Evolutionary conservation across 2,888 invertebrate species (phyloP), one percentile per base, ranked within the genome.

Genomic region (Campoletis raptor): DNA sequence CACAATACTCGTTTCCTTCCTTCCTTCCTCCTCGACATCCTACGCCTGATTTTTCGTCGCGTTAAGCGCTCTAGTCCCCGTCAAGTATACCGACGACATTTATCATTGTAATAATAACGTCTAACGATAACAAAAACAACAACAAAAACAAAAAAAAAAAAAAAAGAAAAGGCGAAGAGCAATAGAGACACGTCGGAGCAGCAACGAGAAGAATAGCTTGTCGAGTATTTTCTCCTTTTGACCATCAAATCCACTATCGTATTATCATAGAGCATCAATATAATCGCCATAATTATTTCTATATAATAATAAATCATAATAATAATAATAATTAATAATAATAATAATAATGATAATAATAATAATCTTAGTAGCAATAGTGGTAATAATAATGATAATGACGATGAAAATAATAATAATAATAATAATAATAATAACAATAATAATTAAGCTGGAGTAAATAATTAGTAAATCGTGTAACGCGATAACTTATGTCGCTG

Each of bases 401-500:
- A 74, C 85, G 85, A 85, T 83, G 87, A 85, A 72, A 85, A 79
- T 82, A 78, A 70, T 80, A 45, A 78, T 70, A 37, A 79, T 81
- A 48, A 73, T 78, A 82, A 64, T 85, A 78, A 61, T 81, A 69
- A 77, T 85, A 84, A 84, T 89, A 81, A 81, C 69, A 89, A 79
- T 88, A 87, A 85, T 83, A 89, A 87, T 77, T 78, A 88, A 88
- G 85, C 83, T 81, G 80, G 86, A 86, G 84, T 85, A 84, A 54
- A 82, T 52, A 84, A 86, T 87, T 88, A 87, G 69, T 87, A 86
- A 90, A 61, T 91, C 89, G 90, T 91, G 88, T 90, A 88, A 89
- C 89, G 61, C 61, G 89, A 91, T 91, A 93, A 92, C 91, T 91
- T 91, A 91, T 90, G 92, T 90, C 92, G 93, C 92, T 69, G 92